Evolutionary conservation across 2,797 vertebrate species (phyloP).

Genomic region (Gila robusta): DNA sequence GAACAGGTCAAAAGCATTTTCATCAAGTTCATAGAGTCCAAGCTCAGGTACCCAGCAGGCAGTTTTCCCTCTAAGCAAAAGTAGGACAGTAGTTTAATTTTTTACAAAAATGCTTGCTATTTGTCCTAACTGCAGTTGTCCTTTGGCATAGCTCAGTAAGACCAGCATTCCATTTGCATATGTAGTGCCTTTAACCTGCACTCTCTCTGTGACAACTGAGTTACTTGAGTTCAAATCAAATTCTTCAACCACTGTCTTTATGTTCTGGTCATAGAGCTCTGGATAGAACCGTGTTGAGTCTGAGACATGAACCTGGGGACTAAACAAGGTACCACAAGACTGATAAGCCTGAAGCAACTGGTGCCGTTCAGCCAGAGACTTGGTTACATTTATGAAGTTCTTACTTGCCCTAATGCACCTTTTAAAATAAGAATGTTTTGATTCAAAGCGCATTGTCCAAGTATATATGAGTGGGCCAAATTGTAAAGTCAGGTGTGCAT

Average conservation of each 20-base stretch:
- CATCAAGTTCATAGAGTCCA: conserved; percentile 48
- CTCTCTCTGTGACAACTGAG: conserved; percentile 11
- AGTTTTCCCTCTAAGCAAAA: conserved; percentile 44
- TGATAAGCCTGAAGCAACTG: conserved; percentile 42
- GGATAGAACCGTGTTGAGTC: conserved; percentile 49
- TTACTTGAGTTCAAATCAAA: conserved; percentile 7
- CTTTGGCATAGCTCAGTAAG: conserved; percentile 33
- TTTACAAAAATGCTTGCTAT: conserved; percentile 47
- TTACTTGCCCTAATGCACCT: conserved; percentile 51
- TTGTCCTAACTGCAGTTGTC: conserved; percentile 48
- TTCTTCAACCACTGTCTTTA: conserved; percentile 36
- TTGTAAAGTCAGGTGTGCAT: conserved; percentile 54
- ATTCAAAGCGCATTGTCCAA: conserved; percentile 57
- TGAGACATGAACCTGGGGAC: conserved; percentile 48
- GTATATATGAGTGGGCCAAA: conserved; percentile 59
- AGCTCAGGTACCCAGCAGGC: conserved; percentile 49
- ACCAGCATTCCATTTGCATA: conserved; percentile 54
- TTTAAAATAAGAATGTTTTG: conserved; percentile 54
- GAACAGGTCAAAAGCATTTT: conserved; percentile 21
- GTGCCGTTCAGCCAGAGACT: conserved; percentile 52
- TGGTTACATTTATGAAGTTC: conserved; percentile 58
- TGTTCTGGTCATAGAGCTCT: conserved; percentile 39
- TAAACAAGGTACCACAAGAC: conserved; percentile 43
- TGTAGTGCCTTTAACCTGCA: conserved; percentile 42
- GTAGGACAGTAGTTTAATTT: conserved; percentile 38